Conservation (phyloP, 2,888 invertebrate species). For the Ypsolopha scabrella region DNA sequence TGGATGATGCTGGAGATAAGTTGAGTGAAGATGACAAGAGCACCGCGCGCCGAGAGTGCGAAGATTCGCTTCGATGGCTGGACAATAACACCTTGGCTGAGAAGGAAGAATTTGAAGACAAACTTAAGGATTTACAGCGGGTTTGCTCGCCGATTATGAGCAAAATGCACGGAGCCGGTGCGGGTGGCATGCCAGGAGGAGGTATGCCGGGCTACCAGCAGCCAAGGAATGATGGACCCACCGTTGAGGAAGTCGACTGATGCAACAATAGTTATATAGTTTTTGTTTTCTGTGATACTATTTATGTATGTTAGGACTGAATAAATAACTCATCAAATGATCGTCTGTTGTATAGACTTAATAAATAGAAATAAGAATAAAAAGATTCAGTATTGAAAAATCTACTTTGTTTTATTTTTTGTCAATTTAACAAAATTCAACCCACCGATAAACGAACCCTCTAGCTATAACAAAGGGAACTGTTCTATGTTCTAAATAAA, state of each 20-base stretch:
- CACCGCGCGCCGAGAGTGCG: conserved; percentile 58
- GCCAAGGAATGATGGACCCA: conserved; percentile 24
- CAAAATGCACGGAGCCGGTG: conserved; percentile 69
- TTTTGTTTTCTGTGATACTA: too few relatives aligned
- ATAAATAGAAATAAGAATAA: too few relatives aligned
- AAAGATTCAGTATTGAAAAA: too few relatives aligned
- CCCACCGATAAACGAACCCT: too few relatives aligned
- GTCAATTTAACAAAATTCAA: too few relatives aligned
- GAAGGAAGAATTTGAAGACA: conserved; percentile 74
- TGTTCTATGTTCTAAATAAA: too few relatives aligned
- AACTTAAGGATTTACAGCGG: conserved; percentile 69
- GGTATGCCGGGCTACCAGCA: conserved; percentile 2
- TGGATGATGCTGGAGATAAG: conserved; percentile 61
- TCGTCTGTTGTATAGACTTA: too few relatives aligned
- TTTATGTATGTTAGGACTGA: too few relatives aligned
- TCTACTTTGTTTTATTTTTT: too few relatives aligned
- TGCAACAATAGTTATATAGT: neutral
- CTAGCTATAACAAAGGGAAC: too few relatives aligned
- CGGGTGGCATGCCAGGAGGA: conserved; percentile 23
- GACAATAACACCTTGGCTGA: conserved; percentile 76
- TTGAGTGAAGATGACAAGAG: conserved; percentile 64
- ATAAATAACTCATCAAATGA: too few relatives aligned
- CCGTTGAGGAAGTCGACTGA: conserved; percentile 45
- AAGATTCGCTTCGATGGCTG: conserved; percentile 77
- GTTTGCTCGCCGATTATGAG: conserved; percentile 71